Conservation (phyloP, 2,888 invertebrate genomes). For the Acanthoscelides obtectus region DNA sequence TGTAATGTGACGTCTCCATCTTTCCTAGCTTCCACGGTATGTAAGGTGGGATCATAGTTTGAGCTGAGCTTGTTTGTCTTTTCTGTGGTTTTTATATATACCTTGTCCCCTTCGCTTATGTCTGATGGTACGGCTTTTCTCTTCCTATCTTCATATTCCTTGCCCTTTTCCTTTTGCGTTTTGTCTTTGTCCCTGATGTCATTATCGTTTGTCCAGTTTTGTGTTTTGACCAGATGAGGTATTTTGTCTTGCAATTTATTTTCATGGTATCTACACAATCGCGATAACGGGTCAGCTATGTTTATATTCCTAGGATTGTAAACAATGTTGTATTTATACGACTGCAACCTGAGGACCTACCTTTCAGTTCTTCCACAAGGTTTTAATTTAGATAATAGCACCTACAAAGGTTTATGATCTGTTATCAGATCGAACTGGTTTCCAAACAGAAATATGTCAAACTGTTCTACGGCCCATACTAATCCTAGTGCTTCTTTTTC, state of each 20-base stretch:
- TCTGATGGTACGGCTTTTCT: no score
- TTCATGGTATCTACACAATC: constrained; percentile 1
- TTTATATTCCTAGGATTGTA: constrained; percentile 14
- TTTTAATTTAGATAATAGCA: constrained; percentile 27
- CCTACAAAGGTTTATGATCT: constrained; percentile 36
- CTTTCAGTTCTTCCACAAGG: constrained; percentile 20
- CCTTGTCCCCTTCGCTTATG: no score
- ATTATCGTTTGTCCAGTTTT: no score
- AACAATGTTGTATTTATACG: constrained; percentile 12
- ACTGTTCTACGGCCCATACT: constrained; percentile 38
- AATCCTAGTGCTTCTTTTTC: constrained; percentile 39
- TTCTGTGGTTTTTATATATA: no score
- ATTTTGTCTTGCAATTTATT: not conserved
- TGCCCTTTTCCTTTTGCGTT: no score
- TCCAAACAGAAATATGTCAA: constrained; percentile 20
- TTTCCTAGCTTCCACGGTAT: no score
- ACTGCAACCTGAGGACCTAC: constrained; percentile 17
- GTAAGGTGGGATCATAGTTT: no score
- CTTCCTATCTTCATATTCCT: no score
- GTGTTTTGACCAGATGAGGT: no score
- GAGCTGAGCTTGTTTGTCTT: no score
- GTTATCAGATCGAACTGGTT: constrained; percentile 21
- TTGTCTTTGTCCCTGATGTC: no score
- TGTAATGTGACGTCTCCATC: no score
- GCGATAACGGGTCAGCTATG: constrained; percentile 16